A percentile compares a stretch with the other conserved stretches of the same genome.
Conservation (phyloP, 2,888 invertebrate species). For the Lithophane semibrunnea region DNA sequence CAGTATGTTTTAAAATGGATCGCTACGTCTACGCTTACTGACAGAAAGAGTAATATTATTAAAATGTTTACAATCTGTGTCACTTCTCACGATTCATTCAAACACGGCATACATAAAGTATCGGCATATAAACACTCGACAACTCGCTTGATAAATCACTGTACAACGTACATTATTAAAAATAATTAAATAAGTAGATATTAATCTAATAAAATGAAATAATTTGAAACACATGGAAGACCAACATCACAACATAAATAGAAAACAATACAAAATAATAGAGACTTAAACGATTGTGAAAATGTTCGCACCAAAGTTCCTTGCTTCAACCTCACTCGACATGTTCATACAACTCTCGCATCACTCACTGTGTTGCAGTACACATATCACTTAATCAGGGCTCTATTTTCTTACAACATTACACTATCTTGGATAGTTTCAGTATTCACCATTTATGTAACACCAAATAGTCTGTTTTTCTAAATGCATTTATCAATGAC, state of each 20-base stretch:
- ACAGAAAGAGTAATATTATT: constrained; percentile 66
- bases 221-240: constrained; percentile 87
- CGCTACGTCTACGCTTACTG: constrained; percentile 72
- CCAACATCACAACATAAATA: constrained; percentile 90
- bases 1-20: constrained; percentile 69
- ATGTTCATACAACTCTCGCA: constrained; percentile 27
- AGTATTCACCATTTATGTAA: constrained; percentile 32
- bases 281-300: constrained; percentile 76
- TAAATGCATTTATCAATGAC: constrained; percentile 58
- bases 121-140: constrained; percentile 68
- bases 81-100: constrained; percentile 67
- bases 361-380: constrained; percentile 45
- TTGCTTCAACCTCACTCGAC: constrained; percentile 40
- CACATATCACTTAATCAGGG: constrained; percentile 53
- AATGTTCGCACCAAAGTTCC: constrained; percentile 81
- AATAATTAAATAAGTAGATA: constrained; percentile 83
- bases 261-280: constrained; percentile 83
- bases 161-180: constrained; percentile 77
- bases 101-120: constrained; percentile 77
- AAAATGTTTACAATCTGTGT: constrained; percentile 69
- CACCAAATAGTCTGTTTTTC: constrained; percentile 33
- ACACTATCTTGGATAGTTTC: constrained; percentile 49
- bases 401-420: constrained; percentile 39
- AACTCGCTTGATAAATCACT: constrained; percentile 75
- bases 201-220: constrained; percentile 80